A percentile compares a stretch with the other conserved stretches of the same genome.
These are phyloP conservation scores for Carollia perspicillata DNA, from an alignment of 2,113 vertebrate genomes.

Conservation along the genomic window DNA sequence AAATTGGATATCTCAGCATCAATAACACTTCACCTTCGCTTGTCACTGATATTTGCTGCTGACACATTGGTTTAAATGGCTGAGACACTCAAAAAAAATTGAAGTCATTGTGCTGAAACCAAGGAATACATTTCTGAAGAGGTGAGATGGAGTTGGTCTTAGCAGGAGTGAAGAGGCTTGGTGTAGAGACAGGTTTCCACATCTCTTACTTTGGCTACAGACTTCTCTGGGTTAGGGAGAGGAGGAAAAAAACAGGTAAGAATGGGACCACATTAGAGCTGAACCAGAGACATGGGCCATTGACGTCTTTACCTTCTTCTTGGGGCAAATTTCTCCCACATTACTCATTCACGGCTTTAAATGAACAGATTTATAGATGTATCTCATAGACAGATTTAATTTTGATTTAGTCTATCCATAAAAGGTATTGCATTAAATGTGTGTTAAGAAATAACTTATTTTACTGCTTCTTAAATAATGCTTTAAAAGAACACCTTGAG, in stretches of 20 bases:
- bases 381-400: constrained; percentile 26
- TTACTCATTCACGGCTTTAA: neutral
- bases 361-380: too few relatives aligned
- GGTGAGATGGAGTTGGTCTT: neutral
- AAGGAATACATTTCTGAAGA: constrained; percentile 14
- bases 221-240: neutral
- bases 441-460: neutral
- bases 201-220: neutral
- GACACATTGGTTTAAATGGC: constrained; percentile 70
- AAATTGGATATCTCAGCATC: constrained; percentile 62
- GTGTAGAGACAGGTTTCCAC: neutral
- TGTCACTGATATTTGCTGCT: constrained; percentile 58
- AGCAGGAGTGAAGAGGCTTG: neutral
- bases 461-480: neutral
- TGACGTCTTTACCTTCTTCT: neutral
- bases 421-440: neutral
- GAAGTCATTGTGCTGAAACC: constrained; percentile 37
- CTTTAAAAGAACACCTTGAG: constrained; percentile 23
- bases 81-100: constrained; percentile 29
- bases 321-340: neutral
- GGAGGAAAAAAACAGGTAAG: neutral
- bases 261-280: neutral
- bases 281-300: neutral
- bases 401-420: neutral
- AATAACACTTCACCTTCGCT: constrained; percentile 61